A percentile compares a stretch with the other conserved stretches of the same genome.
phyloP scores from a whole-genome alignment of 1,140 invertebrate species.

The Episyrphus balteatus region DNA sequence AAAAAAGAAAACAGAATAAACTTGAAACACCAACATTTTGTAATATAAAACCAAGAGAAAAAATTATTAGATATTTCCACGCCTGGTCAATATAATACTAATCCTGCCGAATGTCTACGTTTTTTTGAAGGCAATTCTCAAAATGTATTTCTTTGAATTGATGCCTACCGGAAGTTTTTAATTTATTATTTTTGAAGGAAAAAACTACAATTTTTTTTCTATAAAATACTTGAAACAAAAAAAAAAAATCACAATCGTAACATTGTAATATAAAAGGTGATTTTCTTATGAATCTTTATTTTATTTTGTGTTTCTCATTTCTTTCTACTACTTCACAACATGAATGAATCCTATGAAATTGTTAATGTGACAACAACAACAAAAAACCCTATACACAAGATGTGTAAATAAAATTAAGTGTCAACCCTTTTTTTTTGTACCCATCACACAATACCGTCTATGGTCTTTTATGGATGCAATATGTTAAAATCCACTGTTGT shows the following conservation, averaged over 20 bases:
- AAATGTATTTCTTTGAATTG: too few relatives aligned
- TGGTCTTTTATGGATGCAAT: background rate
- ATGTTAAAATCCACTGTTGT: constrained; percentile 7
- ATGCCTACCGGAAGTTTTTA: too few relatives aligned
- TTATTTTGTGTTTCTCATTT: background rate
- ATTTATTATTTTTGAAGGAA: too few relatives aligned
- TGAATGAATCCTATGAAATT: background rate
- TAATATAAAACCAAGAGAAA: background rate
- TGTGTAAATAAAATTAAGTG: too few relatives aligned
- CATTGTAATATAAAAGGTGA: background rate
- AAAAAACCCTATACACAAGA: too few relatives aligned
- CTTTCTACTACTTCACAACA: background rate
- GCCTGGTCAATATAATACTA: too few relatives aligned
- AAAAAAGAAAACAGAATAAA: too few relatives aligned
- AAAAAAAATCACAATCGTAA: background rate
- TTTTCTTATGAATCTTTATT: background rate
- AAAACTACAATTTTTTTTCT: background rate
- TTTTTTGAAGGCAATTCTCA: too few relatives aligned
- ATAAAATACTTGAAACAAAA: background rate
- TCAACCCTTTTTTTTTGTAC: too few relatives aligned
- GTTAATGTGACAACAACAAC: background rate
- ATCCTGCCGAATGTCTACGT: too few relatives aligned
- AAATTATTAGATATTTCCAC: background rate
- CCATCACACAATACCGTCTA: too few relatives aligned
- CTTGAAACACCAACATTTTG: background rate